phyloP scores from a whole-genome alignment of 2,797 vertebrate species.

The Melanotaenia boesemani region DNA sequence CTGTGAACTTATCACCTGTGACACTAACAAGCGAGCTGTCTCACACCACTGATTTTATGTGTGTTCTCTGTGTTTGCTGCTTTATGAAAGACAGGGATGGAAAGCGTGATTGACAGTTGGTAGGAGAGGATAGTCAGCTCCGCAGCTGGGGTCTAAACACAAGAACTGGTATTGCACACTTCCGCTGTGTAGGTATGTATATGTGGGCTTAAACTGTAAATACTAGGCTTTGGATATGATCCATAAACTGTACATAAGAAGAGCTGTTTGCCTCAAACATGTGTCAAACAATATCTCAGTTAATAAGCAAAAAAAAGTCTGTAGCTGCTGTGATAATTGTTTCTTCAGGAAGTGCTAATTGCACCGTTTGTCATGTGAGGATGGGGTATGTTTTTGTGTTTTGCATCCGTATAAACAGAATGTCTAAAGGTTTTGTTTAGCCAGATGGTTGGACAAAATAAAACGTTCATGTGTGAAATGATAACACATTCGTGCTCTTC shows the following conservation, averaged over 20 bases:
- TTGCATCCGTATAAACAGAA: background rate
- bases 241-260: background rate
- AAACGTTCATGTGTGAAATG: no score
- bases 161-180: constrained; percentile 9
- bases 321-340: background rate
- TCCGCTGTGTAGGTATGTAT: constrained; percentile 11
- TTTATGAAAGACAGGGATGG: background rate
- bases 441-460: no score
- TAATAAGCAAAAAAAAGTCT: background rate
- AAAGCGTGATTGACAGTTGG: constrained; percentile 36
- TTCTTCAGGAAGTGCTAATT: background rate
- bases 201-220: background rate
- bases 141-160: constrained; percentile 45
- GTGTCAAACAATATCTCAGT: background rate
- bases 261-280: background rate
- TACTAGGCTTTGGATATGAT: no score
- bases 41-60: constrained; percentile 4
- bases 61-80: constrained; percentile 1
- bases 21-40: constrained; percentile 6
- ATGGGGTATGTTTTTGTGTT: background rate
- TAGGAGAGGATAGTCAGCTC: constrained; percentile 19
- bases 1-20: constrained; percentile 5
- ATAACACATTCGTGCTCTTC: no score
- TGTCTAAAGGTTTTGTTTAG: no score
- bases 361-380: background rate